Base-by-base conservation (phyloP, 2,797 vertebrate genomes). In the Holocentrus rufus region DNA sequence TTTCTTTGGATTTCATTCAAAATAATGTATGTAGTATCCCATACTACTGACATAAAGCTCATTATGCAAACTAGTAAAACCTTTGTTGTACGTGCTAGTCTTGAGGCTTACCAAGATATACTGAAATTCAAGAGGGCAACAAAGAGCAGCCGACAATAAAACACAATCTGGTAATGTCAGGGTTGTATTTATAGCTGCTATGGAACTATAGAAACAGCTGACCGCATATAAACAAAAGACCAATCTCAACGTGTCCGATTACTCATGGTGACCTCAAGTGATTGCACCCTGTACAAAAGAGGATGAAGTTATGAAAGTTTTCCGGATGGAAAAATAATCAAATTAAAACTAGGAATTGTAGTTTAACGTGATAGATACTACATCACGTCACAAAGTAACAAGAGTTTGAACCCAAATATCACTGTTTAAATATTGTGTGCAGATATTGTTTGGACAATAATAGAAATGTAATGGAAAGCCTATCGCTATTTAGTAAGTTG, bases 81-180 rank as follows among this genome's bases (percentile, higher is more conserved):
- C 67, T 50, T 17, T 44, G 20, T 47, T 61, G 11, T 22, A 60
- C n/a, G 23, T 30, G 46, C 10, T 54, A 53, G 73, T 2, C 34
- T 9, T 34, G 46, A 60, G 55, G 55, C 54, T 50, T 23, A 17
- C 36, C 49, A 58, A 36, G 15, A 58, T 36, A 2, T 20, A 34
- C 7, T 1, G 27, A 83, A 75, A 74, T 54, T 60, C 15, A 74
- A 78, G 52, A 61, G 17, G 50, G 55, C 49, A 22, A 53, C 14
- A 10, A 65, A 31, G 34, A 74, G 76, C 73, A 34, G 42, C 72
- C 77, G 74, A 79, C 79, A 80, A 85, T 83, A 83, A 71, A 22
- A 15, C 39, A 56, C 64, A 72, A 73, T 82, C 31, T 20, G 25
- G 62, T 50, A n/a, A 67, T 52, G 67, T 65, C 56, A 71, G 72